Evolutionary conservation across 2,113 vertebrate species (phyloP).

Genomic region (Brachirus orientalis): DNA sequence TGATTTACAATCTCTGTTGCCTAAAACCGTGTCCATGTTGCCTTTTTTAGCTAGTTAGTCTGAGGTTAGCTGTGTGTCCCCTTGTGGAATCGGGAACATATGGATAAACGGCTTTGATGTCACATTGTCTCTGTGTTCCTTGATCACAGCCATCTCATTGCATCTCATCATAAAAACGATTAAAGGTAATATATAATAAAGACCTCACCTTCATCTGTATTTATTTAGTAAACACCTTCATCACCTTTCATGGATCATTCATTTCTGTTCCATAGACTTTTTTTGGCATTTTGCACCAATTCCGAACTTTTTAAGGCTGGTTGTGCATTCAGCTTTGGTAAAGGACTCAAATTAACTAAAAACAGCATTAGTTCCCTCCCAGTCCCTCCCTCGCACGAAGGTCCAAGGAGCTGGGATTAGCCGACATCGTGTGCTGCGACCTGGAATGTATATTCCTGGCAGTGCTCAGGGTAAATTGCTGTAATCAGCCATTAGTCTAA

Average conservation of each 20-base stretch:
- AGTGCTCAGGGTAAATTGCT: conserved; percentile 68
- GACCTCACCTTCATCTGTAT: too few relatives aligned
- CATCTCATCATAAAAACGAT: too few relatives aligned
- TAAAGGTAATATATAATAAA: too few relatives aligned
- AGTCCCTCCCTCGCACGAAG: conserved; percentile 11
- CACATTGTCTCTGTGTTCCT: too few relatives aligned
- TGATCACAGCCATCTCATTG: too few relatives aligned
- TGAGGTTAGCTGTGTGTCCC: too few relatives aligned
- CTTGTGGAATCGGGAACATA: too few relatives aligned
- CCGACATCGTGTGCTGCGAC: conserved; percentile 37
- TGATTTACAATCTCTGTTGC: too few relatives aligned
- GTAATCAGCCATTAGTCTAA: conserved; percentile 77
- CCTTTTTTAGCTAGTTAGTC: too few relatives aligned
- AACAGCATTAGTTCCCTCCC: conserved; percentile 4
- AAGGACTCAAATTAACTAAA: conserved; percentile 51
- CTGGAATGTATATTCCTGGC: conserved; percentile 72
- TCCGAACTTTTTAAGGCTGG: conserved; percentile 11
- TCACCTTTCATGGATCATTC: not conserved
- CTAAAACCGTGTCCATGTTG: too few relatives aligned
- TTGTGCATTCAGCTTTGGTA: conserved; percentile 4
- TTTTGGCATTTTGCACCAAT: conserved; percentile 11
- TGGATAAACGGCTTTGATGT: too few relatives aligned
- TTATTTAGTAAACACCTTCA: too few relatives aligned
- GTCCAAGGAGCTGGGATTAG: conserved; percentile 51
- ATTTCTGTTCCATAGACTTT: not conserved